Evolutionary conservation across 2,113 vertebrate genomes (phyloP).

Genomic region (Sphyrna mokarran): DNA sequence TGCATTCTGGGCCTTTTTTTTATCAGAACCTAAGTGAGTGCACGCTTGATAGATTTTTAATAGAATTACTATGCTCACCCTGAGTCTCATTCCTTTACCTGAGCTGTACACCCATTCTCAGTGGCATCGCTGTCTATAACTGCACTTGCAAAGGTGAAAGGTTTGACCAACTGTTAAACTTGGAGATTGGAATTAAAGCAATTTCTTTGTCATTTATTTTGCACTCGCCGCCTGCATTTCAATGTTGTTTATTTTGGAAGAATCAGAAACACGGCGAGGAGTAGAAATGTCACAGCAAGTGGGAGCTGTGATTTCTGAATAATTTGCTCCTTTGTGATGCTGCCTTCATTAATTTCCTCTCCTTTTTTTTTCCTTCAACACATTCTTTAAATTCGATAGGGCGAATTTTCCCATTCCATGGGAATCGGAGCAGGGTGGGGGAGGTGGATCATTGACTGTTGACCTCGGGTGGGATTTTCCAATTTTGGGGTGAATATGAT

Average conservation of each 20-base stretch:
- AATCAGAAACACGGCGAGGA: neutral
- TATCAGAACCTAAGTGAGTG: neutral
- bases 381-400: neutral
- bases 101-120: neutral
- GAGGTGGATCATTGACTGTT: too few relatives aligned
- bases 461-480: too few relatives aligned
- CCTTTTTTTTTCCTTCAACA: too few relatives aligned
- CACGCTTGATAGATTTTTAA: neutral
- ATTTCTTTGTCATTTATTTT: neutral
- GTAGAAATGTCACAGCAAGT: neutral
- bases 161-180: neutral
- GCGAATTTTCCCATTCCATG: too few relatives aligned
- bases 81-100: neutral
- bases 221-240: neutral
- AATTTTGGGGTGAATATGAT: too few relatives aligned
- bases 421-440: too few relatives aligned
- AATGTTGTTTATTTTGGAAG: neutral
- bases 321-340: neutral
- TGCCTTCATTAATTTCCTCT: neutral
- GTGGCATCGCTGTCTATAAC: neutral
- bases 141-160: neutral
- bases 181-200: slow-evolving; percentile 4
- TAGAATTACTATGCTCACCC: neutral
- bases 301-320: neutral
- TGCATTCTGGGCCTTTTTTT: neutral